These are phyloP conservation scores for Euwallacea similis DNA, from an alignment of 1,140 invertebrate species.

Conservation along the genomic window DNA sequence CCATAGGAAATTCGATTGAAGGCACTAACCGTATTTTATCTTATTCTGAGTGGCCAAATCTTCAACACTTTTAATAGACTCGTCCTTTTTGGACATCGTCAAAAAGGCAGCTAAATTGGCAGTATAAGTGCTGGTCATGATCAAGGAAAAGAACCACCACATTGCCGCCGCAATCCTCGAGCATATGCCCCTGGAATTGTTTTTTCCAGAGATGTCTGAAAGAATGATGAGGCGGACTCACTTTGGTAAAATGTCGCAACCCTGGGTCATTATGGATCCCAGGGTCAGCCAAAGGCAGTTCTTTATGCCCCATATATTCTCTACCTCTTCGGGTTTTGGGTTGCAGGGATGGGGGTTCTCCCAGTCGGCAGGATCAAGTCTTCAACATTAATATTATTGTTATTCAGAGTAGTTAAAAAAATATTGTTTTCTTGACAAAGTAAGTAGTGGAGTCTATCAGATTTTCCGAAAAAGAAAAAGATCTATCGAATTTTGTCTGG, in stretches of 20 bases:
- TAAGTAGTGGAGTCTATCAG: neutral
- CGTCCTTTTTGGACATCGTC: constrained; percentile 81
- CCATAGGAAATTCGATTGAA: neutral
- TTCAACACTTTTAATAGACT: constrained; percentile 84
- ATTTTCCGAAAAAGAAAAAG: too few species aligned
- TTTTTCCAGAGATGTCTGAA: neutral
- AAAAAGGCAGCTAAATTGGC: constrained; percentile 95
- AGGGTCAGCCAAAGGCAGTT: constrained; percentile 79
- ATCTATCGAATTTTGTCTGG: too few species aligned
- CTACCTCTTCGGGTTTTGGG: constrained; percentile 74
- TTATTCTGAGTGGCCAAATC: constrained; percentile 87
- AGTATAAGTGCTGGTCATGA: constrained; percentile 95
- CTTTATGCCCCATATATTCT: constrained; percentile 76
- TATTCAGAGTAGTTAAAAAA: neutral
- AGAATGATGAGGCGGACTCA: constrained; percentile 52
- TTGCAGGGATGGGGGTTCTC: constrained; percentile 84
- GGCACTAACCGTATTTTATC: constrained; percentile 73
- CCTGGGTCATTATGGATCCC: constrained; percentile 80
- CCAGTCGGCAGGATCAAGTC: constrained; percentile 87
- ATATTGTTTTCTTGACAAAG: neutral
- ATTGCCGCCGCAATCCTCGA: constrained; percentile 79
- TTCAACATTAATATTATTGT: constrained; percentile 47
- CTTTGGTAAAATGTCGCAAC: constrained; percentile 79
- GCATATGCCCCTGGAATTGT: constrained; percentile 63
- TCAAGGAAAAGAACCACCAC: constrained; percentile 97